Base-by-base conservation (phyloP, 2,113 vertebrate genomes). In the Labrus mixtus region DNA sequence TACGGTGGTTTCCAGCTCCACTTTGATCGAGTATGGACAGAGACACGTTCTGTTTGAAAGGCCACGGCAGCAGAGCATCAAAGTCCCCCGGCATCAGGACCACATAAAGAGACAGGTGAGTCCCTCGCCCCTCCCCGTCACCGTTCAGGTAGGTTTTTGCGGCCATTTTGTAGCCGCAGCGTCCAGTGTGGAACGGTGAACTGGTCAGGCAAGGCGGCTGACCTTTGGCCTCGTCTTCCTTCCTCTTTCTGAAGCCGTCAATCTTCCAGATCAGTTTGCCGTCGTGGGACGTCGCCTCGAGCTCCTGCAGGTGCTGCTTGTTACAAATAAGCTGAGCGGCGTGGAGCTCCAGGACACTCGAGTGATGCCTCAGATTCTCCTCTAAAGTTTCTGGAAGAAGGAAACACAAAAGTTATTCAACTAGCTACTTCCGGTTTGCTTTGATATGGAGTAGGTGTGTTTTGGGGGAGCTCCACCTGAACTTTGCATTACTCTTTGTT, bases 221-320 rank as follows among this genome's bases (percentile, higher is more conserved):
- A 22, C 95, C 95, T 1, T 93, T 93, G 60, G 86, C 73, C 0
- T 96, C 96, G 1, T 95, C 94, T 20, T 92, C 94, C 48, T 95
- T 96, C 89, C 87, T 95, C 79, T 79, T 84, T 75, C 79, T 91
- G 78, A 97, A 97, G 83, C 96, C 95, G 0, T 93, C 92, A 86
- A 98, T 95, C 90, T 98, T 98, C 97, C 97, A 98, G 83, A 98
- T 97, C 67, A 98, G 92, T 83, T 95, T 97, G 5, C 97, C 97
- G 0, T 94, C 95, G 46, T 95, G 97, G 57, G 96, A 95, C 0
- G 95, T 95, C 0, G 93, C 93, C 87, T 96, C 96, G 4, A 98
- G 93, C 74, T 96, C 94, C 50, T 73, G 51, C 59, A 87, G 84
- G 46, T 45, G 84, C 59, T 63, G 62, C 55, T 68, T 16, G 39